Conservation (phyloP, 2,113 vertebrate genomes). For the Salvelinus sp. region DNA sequence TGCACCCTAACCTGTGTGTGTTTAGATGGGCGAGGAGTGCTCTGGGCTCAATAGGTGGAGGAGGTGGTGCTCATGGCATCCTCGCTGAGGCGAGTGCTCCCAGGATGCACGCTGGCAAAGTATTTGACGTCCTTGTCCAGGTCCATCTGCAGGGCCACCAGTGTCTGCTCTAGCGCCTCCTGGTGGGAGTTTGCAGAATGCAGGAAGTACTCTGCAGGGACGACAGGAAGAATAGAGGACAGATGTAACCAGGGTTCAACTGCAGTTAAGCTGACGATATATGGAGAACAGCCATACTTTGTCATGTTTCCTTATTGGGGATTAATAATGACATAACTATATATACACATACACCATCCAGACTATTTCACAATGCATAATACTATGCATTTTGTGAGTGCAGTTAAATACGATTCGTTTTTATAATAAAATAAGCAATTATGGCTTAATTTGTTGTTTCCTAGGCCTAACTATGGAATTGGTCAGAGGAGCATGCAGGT, state of each 20-base stretch:
- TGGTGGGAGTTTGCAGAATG: slow-evolving; percentile 82
- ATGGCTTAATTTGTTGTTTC: background rate
- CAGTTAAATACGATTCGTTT: background rate
- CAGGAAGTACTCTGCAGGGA: slow-evolving; percentile 78
- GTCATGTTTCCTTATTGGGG: too few relatives aligned
- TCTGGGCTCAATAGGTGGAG: slow-evolving; percentile 80
- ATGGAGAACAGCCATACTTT: too few relatives aligned
- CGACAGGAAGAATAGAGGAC: background rate
- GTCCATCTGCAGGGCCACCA: slow-evolving; percentile 86
- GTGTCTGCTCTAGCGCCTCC: slow-evolving; percentile 84
- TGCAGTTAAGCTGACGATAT: too few relatives aligned
- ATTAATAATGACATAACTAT: too few relatives aligned
- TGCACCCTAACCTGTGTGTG: background rate
- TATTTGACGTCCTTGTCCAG: slow-evolving; percentile 86
- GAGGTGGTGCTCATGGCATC: slow-evolving; percentile 89
- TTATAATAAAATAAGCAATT: background rate
- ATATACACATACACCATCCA: too few relatives aligned
- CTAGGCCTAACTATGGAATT: background rate
- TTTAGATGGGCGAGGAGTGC: background rate
- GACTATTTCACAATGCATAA: too few relatives aligned
- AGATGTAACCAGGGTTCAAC: background rate
- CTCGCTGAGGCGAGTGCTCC: slow-evolving; percentile 80
- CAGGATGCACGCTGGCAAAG: slow-evolving; percentile 83
- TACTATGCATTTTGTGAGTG: too few relatives aligned
- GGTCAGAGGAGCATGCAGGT: background rate